Evolutionary conservation across 2,888 invertebrate species (phyloP).

Genomic region (Acleris laterana): DNA sequence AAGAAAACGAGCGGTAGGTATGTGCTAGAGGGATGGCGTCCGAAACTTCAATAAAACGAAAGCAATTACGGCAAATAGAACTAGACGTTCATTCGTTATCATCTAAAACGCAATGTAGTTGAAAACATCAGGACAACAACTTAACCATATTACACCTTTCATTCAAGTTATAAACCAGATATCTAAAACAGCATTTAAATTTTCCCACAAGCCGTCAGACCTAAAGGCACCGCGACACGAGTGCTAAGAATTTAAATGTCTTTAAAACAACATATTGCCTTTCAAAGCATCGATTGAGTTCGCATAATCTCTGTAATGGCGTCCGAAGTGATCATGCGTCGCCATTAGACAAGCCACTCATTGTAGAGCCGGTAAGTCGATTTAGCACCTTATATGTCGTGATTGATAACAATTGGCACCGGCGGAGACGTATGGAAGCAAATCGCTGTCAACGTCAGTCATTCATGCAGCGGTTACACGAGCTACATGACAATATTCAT

Average conservation of each 20-base stretch:
- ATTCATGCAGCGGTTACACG: not conserved
- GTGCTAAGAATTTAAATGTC: slow-evolving; percentile 10
- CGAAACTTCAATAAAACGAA: too few species aligned
- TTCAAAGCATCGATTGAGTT: slow-evolving; percentile 6
- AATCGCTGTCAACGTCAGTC: slow-evolving; percentile 3
- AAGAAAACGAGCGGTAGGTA: too few species aligned
- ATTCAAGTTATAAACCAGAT: not conserved
- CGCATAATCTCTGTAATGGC: slow-evolving; percentile 5
- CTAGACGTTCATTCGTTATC: too few species aligned
- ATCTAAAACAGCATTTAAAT: not conserved
- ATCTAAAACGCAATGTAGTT: too few species aligned
- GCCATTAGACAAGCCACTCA: not conserved
- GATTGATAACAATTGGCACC: slow-evolving; percentile 14
- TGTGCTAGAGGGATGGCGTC: too few species aligned
- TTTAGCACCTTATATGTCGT: slow-evolving; percentile 12
- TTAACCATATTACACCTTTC: too few species aligned
- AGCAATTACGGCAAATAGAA: too few species aligned
- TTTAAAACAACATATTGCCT: slow-evolving; percentile 9
- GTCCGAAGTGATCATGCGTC: not conserved
- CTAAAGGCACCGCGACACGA: slow-evolving; percentile 5
- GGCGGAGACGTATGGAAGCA: slow-evolving; percentile 2
- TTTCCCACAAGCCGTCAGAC: slow-evolving; percentile 2
- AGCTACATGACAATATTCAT: not conserved
- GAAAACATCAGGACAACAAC: too few species aligned
- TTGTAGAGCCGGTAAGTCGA: not conserved